Evolutionary conservation across 1,140 invertebrate species (phyloP).

Genomic region (Thaumatotibia leucotreta): DNA sequence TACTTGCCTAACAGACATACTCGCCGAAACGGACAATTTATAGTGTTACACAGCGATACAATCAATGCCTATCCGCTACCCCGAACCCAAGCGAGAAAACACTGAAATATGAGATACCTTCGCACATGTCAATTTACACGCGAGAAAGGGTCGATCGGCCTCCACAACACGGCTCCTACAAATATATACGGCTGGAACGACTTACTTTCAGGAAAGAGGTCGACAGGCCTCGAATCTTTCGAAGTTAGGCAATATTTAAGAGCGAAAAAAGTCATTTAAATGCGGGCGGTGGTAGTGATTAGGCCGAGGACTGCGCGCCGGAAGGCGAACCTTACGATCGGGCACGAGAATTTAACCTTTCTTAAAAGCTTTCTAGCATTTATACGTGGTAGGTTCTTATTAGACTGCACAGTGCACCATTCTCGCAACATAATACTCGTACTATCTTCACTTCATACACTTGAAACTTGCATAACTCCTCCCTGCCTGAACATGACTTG

Average conservation of each 20-base stretch:
- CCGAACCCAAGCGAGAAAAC: constrained; percentile 38
- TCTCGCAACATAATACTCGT: neutral
- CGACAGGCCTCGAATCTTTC: constrained; percentile 35
- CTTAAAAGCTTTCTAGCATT: constrained; percentile 16
- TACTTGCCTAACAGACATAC: constrained; percentile 46
- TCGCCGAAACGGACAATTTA: constrained; percentile 57
- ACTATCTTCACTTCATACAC: neutral
- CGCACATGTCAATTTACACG: constrained; percentile 51
- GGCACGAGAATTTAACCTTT: constrained; percentile 30
- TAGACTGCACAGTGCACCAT: too few species aligned
- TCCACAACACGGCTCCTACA: constrained; percentile 25
- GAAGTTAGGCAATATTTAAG: constrained; percentile 39
- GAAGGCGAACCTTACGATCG: constrained; percentile 24
- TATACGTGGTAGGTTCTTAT: neutral
- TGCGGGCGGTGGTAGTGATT: constrained; percentile 65
- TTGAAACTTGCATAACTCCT: neutral
- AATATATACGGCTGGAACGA: neutral
- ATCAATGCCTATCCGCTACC: constrained; percentile 40
- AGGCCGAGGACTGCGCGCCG: constrained; percentile 30
- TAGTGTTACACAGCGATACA: constrained; percentile 52
- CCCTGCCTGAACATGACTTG: neutral
- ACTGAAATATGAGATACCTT: constrained; percentile 59
- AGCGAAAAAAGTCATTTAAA: constrained; percentile 61
- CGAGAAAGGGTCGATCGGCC: constrained; percentile 44
- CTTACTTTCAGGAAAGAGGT: constrained; percentile 35